Percentiles rank a stretch among this genome's conserved stretches.
phyloP scores from a whole-genome alignment of 1,140 invertebrate species.

The Chironomus striatipennis region DNA sequence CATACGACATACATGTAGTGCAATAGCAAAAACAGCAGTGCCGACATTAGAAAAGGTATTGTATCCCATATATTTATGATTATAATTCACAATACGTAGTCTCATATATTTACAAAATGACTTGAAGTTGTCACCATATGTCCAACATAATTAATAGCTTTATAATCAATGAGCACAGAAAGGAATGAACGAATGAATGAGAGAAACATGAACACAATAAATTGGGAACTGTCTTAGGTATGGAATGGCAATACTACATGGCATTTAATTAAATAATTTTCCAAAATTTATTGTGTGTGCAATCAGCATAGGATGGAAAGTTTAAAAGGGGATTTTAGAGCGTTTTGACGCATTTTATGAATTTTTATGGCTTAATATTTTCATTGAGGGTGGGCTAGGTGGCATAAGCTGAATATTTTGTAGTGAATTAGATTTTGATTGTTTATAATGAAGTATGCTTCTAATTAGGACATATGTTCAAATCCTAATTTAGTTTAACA shows the following conservation, averaged over 20 bases:
- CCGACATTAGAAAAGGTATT: not conserved
- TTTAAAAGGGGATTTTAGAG: too few relatives aligned
- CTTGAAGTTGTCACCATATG: conserved; percentile 20
- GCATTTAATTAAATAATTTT: conserved; percentile 10
- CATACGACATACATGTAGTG: too few relatives aligned
- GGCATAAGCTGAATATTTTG: too few relatives aligned
- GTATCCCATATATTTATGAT: conserved; percentile 6
- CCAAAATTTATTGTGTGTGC: conserved; percentile 13
- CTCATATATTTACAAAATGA: not conserved
- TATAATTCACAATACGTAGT: not conserved
- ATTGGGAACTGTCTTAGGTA: not conserved
- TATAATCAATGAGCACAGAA: conserved; percentile 19
- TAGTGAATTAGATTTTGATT: too few relatives aligned
- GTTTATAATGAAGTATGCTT: too few relatives aligned
- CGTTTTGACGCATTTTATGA: too few relatives aligned
- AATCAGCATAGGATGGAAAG: not conserved
- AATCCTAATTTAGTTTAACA: too few relatives aligned
- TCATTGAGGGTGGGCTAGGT: too few relatives aligned
- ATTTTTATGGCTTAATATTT: too few relatives aligned
- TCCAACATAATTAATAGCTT: conserved; percentile 4
- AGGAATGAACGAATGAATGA: not conserved
- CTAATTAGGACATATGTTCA: too few relatives aligned
- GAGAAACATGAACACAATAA: not conserved
- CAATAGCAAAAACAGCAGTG: not conserved
- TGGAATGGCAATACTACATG: not conserved